Evolutionary conservation across 2,888 invertebrate species (phyloP).

Genomic region (Calameuta filiformis): DNA sequence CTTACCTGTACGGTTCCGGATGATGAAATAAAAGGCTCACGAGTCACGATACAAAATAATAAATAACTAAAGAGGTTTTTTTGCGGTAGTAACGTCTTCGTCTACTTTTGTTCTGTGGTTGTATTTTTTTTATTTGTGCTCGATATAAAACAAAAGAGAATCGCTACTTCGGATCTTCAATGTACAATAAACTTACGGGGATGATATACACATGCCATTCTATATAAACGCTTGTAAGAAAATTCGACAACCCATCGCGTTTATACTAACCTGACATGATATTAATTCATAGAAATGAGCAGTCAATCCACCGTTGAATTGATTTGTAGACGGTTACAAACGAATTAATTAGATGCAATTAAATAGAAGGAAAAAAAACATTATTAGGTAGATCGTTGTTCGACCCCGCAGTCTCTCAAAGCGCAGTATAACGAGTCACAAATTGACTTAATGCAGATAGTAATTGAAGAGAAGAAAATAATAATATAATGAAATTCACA

Average conservation of each 20-base stretch:
- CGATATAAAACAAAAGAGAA: constrained; percentile 27
- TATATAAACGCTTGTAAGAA: constrained; percentile 7
- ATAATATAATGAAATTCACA: not conserved
- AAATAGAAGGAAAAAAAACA: not conserved
- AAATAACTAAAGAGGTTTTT: constrained; percentile 25
- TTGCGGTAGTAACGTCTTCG: constrained; percentile 6
- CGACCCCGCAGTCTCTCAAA: not conserved
- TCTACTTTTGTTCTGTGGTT: constrained; percentile 13
- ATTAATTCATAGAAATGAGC: not conserved
- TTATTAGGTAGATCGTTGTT: not conserved
- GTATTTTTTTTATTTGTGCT: constrained; percentile 5
- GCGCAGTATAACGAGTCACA: not conserved
- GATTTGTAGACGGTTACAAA: not conserved
- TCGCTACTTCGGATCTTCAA: constrained; percentile 32
- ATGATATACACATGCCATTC: constrained; percentile 53
- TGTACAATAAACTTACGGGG: constrained; percentile 42
- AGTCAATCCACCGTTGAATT: not conserved
- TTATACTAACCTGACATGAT: not conserved
- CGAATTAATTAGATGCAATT: not conserved
- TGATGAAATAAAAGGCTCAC: constrained; percentile 24
- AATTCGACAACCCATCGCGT: not conserved
- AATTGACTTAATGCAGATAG: not conserved
- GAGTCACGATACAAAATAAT: constrained; percentile 25
- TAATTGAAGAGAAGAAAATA: not conserved
- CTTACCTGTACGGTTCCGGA: constrained; percentile 18